Base-by-base conservation (phyloP, 2,113 vertebrate genomes). In the Oreotrochilus melanogaster region DNA sequence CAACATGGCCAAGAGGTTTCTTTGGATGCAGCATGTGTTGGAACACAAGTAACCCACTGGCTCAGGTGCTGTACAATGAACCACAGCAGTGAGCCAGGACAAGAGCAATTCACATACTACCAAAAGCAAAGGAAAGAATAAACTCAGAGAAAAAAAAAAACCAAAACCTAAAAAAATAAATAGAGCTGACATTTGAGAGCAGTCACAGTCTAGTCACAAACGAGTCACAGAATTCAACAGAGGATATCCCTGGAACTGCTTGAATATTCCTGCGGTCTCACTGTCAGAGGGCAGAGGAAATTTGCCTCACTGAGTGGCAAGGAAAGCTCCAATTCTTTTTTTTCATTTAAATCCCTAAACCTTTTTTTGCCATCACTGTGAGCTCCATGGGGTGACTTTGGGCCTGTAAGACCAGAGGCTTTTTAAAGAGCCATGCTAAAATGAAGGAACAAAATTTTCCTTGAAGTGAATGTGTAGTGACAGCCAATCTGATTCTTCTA, bases 381-480 rank as follows among this genome's bases (percentile, higher is more conserved):
- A 74, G 35, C 22, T 71, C 50, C 16, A 21, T 30, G 53, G 56
- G 39, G 39, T 90, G 78, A 54, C 53, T 88, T 88, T 22, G 69
- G 43, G 53, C 70, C 70, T 76, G 76, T 82, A 92, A 88, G 81
- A 76, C 75, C 5, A 5, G 61, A 91, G 65, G 48, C 39, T 90
- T 83, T 78, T 39, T 37, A 48, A 80, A 79, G 24, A 82, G 15
- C 37, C 25, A 23, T 35, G 74, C 45, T 42, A 56, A 88, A 73
- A 86, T 48, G 62, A 89, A 92, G 60, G 56, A 83, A 84, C 64
- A 61, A 93, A 74, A 74, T 60, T 90, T 57, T 92, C 39, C 51
- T 92, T 78, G 18, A 24, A 39, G 47, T 19, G 14, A 48, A 74
- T 86, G 71, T 71, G 50, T 21, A 81, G 27, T 71, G 82, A 80